These are phyloP conservation scores for Upupa epops DNA, from an alignment of 2,113 vertebrate species.

Conservation along the genomic window DNA sequence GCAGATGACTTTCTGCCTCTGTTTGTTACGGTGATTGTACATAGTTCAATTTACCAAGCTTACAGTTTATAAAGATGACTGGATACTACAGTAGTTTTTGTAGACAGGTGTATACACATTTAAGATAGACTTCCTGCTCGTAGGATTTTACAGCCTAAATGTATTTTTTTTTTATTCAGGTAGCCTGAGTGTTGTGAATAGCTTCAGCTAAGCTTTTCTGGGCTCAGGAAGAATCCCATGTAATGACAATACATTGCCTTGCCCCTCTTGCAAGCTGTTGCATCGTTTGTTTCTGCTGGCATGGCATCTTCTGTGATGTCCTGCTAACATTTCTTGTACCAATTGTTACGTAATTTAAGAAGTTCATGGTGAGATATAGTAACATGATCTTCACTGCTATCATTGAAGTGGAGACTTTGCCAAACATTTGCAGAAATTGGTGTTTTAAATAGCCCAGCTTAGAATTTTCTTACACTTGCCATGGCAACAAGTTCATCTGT, in stretches of 20 bases:
- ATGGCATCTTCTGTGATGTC: neutral
- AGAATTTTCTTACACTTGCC: slow-evolving; percentile 25
- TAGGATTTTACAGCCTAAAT: neutral
- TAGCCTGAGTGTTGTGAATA: neutral
- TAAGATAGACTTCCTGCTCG: neutral
- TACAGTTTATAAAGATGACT: neutral
- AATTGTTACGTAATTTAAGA: neutral
- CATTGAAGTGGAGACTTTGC: neutral
- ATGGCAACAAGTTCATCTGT: slow-evolving; percentile 58
- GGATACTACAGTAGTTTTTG: neutral
- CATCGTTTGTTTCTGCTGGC: neutral
- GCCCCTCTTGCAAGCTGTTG: neutral
- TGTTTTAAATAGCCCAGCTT: slow-evolving; percentile 52
- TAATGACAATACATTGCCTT: neutral
- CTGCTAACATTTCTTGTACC: neutral
- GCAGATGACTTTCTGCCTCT: neutral
- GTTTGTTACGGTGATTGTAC: neutral
- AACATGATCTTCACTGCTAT: neutral
- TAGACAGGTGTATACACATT: neutral
- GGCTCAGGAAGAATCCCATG: neutral
- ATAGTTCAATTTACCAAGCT: neutral
- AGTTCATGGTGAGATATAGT: neutral
- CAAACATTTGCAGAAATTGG: slow-evolving; percentile 2
- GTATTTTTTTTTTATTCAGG: neutral
- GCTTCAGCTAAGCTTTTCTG: neutral